Evolutionary conservation across 2,888 invertebrate species (phyloP).

Genomic region (Drosophila macrospina): DNA sequence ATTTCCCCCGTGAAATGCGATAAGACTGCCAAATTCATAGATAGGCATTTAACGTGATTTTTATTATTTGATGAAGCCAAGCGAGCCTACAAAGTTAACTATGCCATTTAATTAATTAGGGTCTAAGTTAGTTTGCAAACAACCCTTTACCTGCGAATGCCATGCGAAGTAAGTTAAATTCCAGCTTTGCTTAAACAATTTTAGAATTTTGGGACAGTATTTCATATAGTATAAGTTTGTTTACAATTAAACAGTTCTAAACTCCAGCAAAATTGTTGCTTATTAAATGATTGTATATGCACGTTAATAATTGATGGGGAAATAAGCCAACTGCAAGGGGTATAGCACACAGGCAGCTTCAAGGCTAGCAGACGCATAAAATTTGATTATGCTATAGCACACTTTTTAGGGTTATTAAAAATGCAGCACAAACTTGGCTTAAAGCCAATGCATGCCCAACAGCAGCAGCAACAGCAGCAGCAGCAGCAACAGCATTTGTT

Average conservation of each 20-base stretch:
- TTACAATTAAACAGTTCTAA: not conserved
- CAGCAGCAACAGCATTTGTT: slow-evolving; percentile 31
- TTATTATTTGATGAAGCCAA: slow-evolving; percentile 58
- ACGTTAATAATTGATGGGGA: not conserved
- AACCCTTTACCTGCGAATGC: not conserved
- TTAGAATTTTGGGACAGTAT: not conserved
- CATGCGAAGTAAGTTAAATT: not conserved
- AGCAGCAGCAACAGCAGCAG: slow-evolving; percentile 6
- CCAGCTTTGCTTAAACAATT: not conserved
- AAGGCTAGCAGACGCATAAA: slow-evolving; percentile 38
- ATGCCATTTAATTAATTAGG: slow-evolving; percentile 14
- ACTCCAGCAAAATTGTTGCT: not conserved
- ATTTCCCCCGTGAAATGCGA: slow-evolving; percentile 3
- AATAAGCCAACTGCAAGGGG: not conserved
- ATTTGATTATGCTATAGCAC: slow-evolving; percentile 57
- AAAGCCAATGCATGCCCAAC: slow-evolving; percentile 22
- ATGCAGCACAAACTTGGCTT: slow-evolving; percentile 46
- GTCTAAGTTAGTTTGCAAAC: not conserved
- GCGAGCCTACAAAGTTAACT: slow-evolving; percentile 18
- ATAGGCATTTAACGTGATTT: slow-evolving; percentile 68
- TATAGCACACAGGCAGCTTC: slow-evolving; percentile 10
- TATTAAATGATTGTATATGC: slow-evolving; percentile 2
- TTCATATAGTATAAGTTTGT: slow-evolving; percentile 1
- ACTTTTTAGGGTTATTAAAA: slow-evolving; percentile 55
- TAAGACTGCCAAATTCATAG: slow-evolving; percentile 49